These are phyloP conservation scores for Polydrusus pterygomalis DNA, from an alignment of 2,888 invertebrate species.

Conservation along the genomic window DNA sequence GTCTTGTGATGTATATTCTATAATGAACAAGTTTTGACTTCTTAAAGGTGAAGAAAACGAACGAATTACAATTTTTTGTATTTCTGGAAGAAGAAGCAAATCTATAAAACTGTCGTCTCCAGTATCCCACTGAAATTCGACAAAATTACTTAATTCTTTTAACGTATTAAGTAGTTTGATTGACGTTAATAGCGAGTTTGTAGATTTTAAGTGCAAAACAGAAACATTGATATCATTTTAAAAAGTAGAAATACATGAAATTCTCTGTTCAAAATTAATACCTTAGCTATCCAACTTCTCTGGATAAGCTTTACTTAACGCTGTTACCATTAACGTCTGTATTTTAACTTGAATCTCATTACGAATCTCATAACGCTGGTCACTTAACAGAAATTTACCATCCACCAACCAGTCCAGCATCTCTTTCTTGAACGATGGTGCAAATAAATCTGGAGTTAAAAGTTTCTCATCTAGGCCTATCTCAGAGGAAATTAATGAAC, in stretches of 20 bases:
- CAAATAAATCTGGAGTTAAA: conserved; percentile 34
- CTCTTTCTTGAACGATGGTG: conserved; percentile 30
- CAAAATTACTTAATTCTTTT: neutral
- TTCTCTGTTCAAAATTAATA: conserved; percentile 17
- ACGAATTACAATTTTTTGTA: conserved; percentile 26
- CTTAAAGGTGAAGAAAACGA: conserved; percentile 23
- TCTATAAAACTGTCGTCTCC: conserved; percentile 34
- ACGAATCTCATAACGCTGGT: conserved; percentile 1
- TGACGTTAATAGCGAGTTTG: neutral
- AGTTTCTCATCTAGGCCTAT: conserved; percentile 31
- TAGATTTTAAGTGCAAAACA: neutral
- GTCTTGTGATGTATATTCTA: neutral
- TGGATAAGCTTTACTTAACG: conserved; percentile 38
- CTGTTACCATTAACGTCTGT: conserved; percentile 25
- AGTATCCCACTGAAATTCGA: neutral
- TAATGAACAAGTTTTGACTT: conserved; percentile 20
- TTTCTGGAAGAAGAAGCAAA: conserved; percentile 15
- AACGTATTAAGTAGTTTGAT: neutral
- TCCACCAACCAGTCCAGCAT: conserved; percentile 25
- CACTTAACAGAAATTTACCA: neutral
- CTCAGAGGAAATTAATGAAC: conserved; percentile 4
- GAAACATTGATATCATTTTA: neutral
- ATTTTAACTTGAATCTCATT: conserved; percentile 28
- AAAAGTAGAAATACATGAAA: conserved; percentile 1
- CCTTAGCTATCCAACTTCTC: conserved; percentile 29